Evolutionary conservation across 1,140 invertebrate genomes (phyloP), one percentile per base, ranked within the genome.

Genomic region (Ceratosolen solmsi): DNA sequence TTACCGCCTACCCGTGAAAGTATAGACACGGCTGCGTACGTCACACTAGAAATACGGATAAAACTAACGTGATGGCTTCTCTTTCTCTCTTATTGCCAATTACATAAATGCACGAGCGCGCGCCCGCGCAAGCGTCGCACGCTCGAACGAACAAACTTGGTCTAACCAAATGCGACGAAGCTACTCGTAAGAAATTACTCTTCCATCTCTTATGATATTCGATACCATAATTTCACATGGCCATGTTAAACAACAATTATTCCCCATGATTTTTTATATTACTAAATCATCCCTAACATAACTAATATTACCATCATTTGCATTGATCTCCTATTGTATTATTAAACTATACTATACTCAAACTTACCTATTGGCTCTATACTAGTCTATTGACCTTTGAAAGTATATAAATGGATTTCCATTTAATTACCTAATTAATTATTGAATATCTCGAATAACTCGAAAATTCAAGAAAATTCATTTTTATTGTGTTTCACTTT

Each of bases 1-100:
- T 74, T 71, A n/a, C 80, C 81, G 81, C 81, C 75, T 82, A 82
- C 81, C 56, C 70, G 81, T 82, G 81, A 78, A 82, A 78, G 75
- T 82, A 71, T 71, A 79, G 41, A 68, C 41, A 25, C 79, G 27
- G 25, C 25, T 51, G 77, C 68, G 70, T 70, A 73, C 78, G 58
- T 80, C 71, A 72, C 78, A 72, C 56, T 71, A 68, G 51, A 79
- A 58, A 72, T 80, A 80, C 78, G 56, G 56, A 68, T 74, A 75
- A 68, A 74, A 72, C 56, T 27, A 51, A 46, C 79, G 56, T 36
- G 56, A 51, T 13, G 58, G 68, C 17, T 38, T 70, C 41, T 71
- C 41, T 49, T 9, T 49, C 25, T 25, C 41, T 71, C 41, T 41
- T 2, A 11, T 38, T 38, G 82, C 58, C 76, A 74, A 83, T 83